phyloP scores from a whole-genome alignment of 2,888 invertebrate species.

The Schizotus pectinicornis region DNA sequence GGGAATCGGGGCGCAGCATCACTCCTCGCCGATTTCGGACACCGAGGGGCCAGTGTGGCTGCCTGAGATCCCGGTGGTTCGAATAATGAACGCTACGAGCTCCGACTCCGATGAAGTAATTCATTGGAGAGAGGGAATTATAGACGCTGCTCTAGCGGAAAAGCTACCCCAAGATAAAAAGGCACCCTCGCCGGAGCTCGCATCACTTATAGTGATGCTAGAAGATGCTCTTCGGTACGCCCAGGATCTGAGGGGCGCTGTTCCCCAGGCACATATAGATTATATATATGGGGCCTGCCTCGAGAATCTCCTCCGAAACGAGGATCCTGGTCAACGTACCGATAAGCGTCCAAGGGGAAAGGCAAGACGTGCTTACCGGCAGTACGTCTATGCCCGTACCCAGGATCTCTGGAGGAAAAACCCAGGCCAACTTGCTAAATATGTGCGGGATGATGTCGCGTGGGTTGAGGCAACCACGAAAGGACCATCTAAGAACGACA shows the following conservation, averaged over 20 bases:
- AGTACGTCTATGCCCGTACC: conserved; percentile 41
- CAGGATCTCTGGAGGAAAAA: conserved; percentile 46
- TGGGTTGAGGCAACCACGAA: conserved; percentile 23
- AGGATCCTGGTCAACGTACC: not conserved
- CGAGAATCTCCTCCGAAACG: not conserved
- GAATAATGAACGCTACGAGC: not conserved
- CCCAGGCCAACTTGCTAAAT: conserved; percentile 42
- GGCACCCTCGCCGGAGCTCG: conserved; percentile 8
- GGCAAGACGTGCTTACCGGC: conserved; percentile 31
- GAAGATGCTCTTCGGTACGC: conserved; percentile 20
- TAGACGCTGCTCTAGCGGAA: conserved; percentile 6
- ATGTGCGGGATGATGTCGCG: conserved; percentile 36
- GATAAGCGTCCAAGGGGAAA: conserved; percentile 7
- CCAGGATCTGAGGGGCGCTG: conserved; percentile 3
- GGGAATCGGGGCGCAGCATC: no score
- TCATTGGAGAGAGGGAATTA: conserved; percentile 8
- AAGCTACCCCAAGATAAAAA: conserved; percentile 4
- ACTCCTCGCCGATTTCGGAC: no score
- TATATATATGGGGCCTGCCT: conserved; percentile 8
- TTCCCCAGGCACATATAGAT: conserved; percentile 30
- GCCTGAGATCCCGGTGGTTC: no score
- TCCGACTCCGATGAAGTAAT: conserved; percentile 6
- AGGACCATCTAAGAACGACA: conserved; percentile 9
- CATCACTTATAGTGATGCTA: conserved; percentile 19
- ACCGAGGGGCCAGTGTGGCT: no score